Conservation (phyloP, 1,140 invertebrate genomes). For the Chironomus tepperi region DNA sequence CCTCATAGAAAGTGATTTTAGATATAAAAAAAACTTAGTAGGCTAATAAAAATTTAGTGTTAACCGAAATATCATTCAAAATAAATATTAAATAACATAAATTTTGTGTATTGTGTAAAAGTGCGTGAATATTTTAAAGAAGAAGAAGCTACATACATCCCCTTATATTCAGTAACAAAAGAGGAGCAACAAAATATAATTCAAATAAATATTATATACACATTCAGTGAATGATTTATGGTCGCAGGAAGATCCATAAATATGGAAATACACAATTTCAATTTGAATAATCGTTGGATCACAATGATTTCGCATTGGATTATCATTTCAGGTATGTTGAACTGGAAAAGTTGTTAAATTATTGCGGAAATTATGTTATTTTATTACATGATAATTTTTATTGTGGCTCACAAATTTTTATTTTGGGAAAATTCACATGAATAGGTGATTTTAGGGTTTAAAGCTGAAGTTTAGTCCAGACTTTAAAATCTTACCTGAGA, state of each 20-base stretch:
- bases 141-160: too few species aligned
- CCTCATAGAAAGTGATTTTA: neutral
- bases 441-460: too few species aligned
- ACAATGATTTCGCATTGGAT: constrained; percentile 22
- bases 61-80: too few species aligned
- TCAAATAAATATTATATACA: constrained; percentile 15
- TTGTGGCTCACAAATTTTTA: too few species aligned
- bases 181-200: neutral
- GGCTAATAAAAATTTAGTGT: neutral
- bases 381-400: too few species aligned
- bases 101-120: too few species aligned
- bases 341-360: neutral
- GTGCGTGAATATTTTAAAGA: too few species aligned
- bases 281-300: constrained; percentile 22
- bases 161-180: neutral
- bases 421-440: too few species aligned
- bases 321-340: constrained; percentile 21
- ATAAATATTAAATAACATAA: too few species aligned
- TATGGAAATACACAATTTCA: constrained; percentile 24
- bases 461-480: too few species aligned
- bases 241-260: constrained; percentile 17
- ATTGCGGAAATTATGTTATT: too few species aligned
- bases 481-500: too few species aligned
- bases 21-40: neutral
- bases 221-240: constrained; percentile 20